Percentiles rank a stretch among this genome's conserved stretches.
phyloP scores from a whole-genome alignment of 2,888 invertebrate species.

The Anagyrus pseudococci region DNA sequence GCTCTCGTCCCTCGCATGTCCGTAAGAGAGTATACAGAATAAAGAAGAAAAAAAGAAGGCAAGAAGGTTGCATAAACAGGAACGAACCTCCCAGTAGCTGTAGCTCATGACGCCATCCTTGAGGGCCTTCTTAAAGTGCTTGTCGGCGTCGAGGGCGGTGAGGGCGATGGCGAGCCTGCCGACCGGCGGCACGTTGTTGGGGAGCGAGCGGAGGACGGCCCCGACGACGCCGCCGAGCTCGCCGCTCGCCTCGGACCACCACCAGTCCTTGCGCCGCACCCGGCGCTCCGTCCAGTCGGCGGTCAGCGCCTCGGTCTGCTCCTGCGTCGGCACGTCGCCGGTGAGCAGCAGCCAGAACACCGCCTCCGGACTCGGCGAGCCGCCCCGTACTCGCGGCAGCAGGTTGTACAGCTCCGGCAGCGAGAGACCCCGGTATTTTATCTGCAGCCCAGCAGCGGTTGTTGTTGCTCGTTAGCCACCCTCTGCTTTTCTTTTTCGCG shows the following conservation, averaged over 20 bases:
- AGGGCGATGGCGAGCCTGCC: conserved; percentile 49
- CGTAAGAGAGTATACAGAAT: not conserved
- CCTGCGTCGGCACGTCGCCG: conserved; percentile 53
- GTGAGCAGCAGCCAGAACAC: conserved; percentile 55
- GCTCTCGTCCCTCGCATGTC: too few species aligned
- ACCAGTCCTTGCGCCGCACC: conserved; percentile 46
- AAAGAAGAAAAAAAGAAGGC: not conserved
- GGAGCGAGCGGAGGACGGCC: conserved; percentile 45
- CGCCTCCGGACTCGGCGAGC: conserved; percentile 53
- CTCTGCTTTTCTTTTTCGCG: too few species aligned
- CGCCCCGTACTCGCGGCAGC: conserved; percentile 48
- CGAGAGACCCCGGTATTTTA: conserved; percentile 52
- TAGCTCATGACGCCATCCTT: conserved; percentile 41
- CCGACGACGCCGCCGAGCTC: conserved; percentile 44
- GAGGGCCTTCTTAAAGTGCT: conserved; percentile 40
- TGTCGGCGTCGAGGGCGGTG: conserved; percentile 46
- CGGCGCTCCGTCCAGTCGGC: conserved; percentile 52
- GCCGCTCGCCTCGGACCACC: conserved; percentile 48
- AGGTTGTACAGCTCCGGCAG: conserved; percentile 51
- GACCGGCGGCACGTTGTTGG: conserved; percentile 46
- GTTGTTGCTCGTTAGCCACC: not conserved
- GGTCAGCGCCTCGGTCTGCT: conserved; percentile 51
- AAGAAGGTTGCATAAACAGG: not conserved
- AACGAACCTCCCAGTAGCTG: conserved; percentile 51
- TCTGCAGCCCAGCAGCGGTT: conserved; percentile 34